Base-by-base conservation (phyloP, 37 sponge, comb jelly and placozoan genomes). In the Theonella swinhoei region DNA sequence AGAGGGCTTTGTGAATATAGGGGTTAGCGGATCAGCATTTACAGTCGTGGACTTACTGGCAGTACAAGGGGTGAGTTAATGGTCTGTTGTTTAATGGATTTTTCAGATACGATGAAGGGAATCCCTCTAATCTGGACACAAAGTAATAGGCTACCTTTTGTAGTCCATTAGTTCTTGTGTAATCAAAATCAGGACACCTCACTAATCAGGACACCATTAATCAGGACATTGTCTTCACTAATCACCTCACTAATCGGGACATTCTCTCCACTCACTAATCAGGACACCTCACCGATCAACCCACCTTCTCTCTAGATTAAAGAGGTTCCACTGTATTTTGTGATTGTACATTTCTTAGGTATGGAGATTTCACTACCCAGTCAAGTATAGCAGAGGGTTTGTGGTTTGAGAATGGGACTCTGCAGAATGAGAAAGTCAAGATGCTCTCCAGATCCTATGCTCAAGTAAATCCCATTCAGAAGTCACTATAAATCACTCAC, bases 1-100 rank as follows among this genome's bases (percentile, higher is more conserved):
- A n/a, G n/a, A n/a, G n/a, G n/a, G n/a, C n/a, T 25, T 17, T 0
- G 11, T 47, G 7, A 23, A 20, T 34, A 31, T 59, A 91, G 92
- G 58, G 37, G 22, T 58, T 91, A 37, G 92, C 92, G 35, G 92
- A 91, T 33, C 20, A 75, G 2, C 39, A 87, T 33, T 77, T 91
- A 17, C 83, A 76, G 40, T 87, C 92, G 9, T 91, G 92, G 92
- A 65, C 83, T 23, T 91, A 91, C 69, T 91, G 92, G 92, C 88
- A 91, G 54, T 87, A 70, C 59, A 91, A 91, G 75, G 88, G 88
- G 71, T 91, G 28, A 64, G 87, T 26, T 31, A 3, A 31, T 66
- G 25, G n/a, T n/a, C n/a, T n/a, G n/a, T n/a, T n/a, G n/a, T n/a
- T n/a, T n/a, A n/a, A n/a, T n/a, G n/a, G n/a, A n/a, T n/a, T n/a